phyloP scores from a whole-genome alignment of 2,797 vertebrate species.

The Bradypodion pumilum region DNA sequence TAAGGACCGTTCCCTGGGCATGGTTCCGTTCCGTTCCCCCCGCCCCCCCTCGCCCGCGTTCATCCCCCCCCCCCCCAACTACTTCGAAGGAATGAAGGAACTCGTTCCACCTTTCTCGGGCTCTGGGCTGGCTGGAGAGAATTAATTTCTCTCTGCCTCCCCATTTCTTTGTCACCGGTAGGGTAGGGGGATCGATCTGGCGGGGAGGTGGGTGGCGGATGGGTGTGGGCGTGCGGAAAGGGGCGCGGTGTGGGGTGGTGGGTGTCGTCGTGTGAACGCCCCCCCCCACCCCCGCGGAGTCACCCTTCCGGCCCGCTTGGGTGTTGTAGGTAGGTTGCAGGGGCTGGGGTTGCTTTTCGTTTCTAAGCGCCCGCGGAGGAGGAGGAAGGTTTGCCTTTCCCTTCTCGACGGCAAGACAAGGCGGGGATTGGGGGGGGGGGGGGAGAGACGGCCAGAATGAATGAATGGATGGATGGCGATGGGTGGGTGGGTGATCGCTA shows the following conservation, averaged over 20 bases:
- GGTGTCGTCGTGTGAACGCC: not conserved
- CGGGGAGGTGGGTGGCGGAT: not conserved
- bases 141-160: too few species aligned
- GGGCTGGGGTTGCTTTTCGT: not conserved
- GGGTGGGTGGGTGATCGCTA: too few species aligned
- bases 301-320: not conserved
- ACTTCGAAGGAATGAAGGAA: not conserved
- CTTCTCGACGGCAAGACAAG: not conserved
- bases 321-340: not conserved
- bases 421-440: too few species aligned
- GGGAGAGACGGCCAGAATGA: constrained; percentile 22
- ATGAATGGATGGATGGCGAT: too few species aligned
- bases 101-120: too few species aligned
- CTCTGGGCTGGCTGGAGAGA: too few species aligned
- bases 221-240: not conserved
- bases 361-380: not conserved
- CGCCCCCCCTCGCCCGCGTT: not conserved
- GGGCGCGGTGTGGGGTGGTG: not conserved
- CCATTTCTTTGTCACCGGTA: too few species aligned
- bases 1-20: constrained; percentile 40
- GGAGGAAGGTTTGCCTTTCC: not conserved
- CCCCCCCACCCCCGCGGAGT: not conserved
- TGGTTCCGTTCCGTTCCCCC: not conserved
- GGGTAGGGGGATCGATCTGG: too few species aligned
- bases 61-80: too few species aligned